Evolutionary conservation across 2,797 vertebrate genomes (phyloP).

Genomic region (Garrulus glandarius): DNA sequence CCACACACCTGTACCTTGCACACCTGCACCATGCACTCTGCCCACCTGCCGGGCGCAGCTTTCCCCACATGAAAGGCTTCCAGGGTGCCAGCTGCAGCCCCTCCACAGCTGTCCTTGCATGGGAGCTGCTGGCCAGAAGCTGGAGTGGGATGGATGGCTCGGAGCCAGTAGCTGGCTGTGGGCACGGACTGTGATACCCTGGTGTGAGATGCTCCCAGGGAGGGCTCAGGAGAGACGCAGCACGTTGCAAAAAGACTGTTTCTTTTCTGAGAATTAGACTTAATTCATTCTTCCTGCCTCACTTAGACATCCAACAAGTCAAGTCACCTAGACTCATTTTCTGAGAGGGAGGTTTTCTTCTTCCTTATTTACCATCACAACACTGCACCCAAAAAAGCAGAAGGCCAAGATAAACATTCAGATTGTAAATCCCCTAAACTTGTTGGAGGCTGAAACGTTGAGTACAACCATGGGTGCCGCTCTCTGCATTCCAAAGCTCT

Average conservation of each 20-base stretch:
- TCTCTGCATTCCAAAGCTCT: background rate
- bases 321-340: background rate
- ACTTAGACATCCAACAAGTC: background rate
- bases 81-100: background rate
- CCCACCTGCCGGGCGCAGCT: background rate
- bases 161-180: background rate
- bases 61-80: background rate
- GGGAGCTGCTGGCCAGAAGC: fast-evolving
- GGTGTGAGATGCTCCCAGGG: background rate
- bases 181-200: background rate
- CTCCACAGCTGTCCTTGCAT: background rate
- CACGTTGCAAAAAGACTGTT: background rate
- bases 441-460: fast-evolving
- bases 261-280: background rate
- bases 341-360: background rate
- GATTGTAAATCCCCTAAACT: background rate
- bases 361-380: background rate
- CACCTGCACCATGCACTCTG: background rate
- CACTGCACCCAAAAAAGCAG: background rate
- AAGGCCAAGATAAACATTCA: background rate
- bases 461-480: background rate
- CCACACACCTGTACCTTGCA: background rate
- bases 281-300: background rate
- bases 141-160: background rate
- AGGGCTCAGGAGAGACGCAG: background rate